Base-by-base conservation (phyloP, 2,113 vertebrate genomes). In the Anarhynchus alexandrinus region DNA sequence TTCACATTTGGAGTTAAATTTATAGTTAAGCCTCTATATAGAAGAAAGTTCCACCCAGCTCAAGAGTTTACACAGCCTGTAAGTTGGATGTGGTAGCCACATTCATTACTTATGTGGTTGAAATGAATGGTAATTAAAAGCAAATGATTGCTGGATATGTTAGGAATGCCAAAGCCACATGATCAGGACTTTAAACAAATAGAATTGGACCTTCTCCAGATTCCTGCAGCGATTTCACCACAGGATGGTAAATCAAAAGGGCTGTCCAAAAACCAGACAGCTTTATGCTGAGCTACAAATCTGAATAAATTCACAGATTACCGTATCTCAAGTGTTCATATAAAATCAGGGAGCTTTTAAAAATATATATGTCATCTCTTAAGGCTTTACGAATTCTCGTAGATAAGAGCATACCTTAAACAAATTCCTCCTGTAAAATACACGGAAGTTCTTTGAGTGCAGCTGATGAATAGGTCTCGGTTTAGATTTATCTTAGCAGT, bases 71-170 rank as follows among this genome's bases (percentile, higher is more conserved):
- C 52, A 82, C 87, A 96, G 85, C 64, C 71, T 78, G 34, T 71
- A 69, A 83, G 61, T 86, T 80, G 65, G 76, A 93, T 79, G 78
- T 84, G 71, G 93, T 93, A 97, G 93, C 74, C 32, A 89, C 77
- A 77, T 93, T 97, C 93, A 79, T 97, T 95, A 98, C 95, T 96
- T 92, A 92, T 89, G 88, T 89, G 86, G 96, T 97, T 95, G 97
- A 97, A 98, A 96, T 96, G 92, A 97, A 92, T 18, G 93, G 89
- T 98, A 98, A 98, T 98, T 97, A 97, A 97, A 98, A 97, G 91
- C 97, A 97, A 98, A 97, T 85, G 94, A 98, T 97, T 94, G 54
- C 94, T 89, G 88, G 84, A 84, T 97, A 92, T 71, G 43, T 93
- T 92, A 96, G 96, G 81, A 96, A 95, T 87, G 88, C 97, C 95